These are phyloP conservation scores for Cardinalis cardinalis DNA, from an alignment of 2,113 vertebrate species.

Conservation along the genomic window DNA sequence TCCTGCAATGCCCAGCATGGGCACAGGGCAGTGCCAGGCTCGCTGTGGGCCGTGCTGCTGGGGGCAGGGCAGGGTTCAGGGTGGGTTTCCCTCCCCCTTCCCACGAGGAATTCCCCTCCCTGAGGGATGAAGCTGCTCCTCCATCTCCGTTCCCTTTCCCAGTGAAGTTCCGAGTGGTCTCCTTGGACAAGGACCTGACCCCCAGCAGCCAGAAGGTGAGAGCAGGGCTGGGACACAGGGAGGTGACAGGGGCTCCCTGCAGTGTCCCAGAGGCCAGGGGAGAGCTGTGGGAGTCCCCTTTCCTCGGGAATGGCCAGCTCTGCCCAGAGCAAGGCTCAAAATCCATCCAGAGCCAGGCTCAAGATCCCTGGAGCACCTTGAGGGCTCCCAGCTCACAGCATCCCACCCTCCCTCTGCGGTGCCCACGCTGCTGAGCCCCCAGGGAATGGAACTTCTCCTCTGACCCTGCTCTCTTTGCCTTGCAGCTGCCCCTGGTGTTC, in stretches of 20 bases:
- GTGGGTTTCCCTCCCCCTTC: neutral
- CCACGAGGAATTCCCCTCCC: fast-evolving
- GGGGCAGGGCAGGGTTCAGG: neutral
- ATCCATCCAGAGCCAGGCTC: too few relatives aligned
- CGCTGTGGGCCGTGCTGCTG: fast-evolving
- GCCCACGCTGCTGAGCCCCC: neutral
- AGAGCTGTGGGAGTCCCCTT: too few relatives aligned
- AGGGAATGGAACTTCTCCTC: neutral
- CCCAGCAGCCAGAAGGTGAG: slow-evolving; percentile 33
- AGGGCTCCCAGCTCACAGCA: neutral
- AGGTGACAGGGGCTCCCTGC: neutral
- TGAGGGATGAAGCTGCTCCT: fast-evolving
- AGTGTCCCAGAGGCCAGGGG: neutral
- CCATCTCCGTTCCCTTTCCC: neutral
- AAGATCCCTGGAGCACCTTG: neutral
- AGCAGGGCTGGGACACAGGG: neutral
- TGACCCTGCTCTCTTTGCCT: slow-evolving; percentile 13
- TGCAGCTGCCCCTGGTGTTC: slow-evolving; percentile 33
- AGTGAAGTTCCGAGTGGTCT: slow-evolving; percentile 37
- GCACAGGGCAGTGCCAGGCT: neutral
- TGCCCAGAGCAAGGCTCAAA: too few relatives aligned
- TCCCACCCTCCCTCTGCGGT: neutral
- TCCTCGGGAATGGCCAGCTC: too few relatives aligned
- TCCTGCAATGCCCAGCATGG: neutral
- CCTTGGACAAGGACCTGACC: neutral